Base-by-base conservation (phyloP, 2,113 vertebrate species). In the Dissostichus mawsoni region DNA sequence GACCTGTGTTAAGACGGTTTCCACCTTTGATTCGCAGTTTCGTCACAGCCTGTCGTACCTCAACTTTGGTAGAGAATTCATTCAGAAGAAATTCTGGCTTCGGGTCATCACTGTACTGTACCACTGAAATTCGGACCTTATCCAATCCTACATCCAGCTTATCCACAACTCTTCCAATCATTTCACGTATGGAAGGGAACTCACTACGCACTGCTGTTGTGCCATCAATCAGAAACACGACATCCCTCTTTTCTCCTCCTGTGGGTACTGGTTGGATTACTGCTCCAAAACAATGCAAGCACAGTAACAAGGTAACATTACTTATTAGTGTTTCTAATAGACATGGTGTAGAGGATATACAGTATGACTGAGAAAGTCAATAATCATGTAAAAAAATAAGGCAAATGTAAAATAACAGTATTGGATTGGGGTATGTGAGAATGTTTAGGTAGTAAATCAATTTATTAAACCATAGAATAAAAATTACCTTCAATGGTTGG, bases 201-300 rank as follows among this genome's bases (percentile, higher is more conserved):
- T 99, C 96, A 10, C 88, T 89, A 4, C 89, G 87, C 0, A 94
- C 92, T 0, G 84, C 91, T 48, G 95, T 96, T 41, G 97, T 96
- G 25, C 97, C 98, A 0, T 99, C 98, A 13, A 99, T 93, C 56
- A 99, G 94, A 89, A 99, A 99, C 8, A 99, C 98, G 0, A 99
- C 75, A 0, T 99, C 98, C 74, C 93, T 96, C 90, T 96, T 98
- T 82, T 84, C 88, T 25, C 94, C 94, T 59, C 18, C 72, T 11
- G 76, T 55, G 18, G 84, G 55, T 64, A 14, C n/a, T 73, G 90
- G 44, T 64, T 63, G 14, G 63, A 73, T 59, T 64, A 51, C 65
- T 92, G 88, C 64, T 85, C 8, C 82, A 68, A 86, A 80, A 72
- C 20, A 85, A 73, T 67, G 4, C 17, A 87, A 85, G 44, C 56